Base-by-base conservation (phyloP, 2,113 vertebrate species). In the Tinamus guttatus region DNA sequence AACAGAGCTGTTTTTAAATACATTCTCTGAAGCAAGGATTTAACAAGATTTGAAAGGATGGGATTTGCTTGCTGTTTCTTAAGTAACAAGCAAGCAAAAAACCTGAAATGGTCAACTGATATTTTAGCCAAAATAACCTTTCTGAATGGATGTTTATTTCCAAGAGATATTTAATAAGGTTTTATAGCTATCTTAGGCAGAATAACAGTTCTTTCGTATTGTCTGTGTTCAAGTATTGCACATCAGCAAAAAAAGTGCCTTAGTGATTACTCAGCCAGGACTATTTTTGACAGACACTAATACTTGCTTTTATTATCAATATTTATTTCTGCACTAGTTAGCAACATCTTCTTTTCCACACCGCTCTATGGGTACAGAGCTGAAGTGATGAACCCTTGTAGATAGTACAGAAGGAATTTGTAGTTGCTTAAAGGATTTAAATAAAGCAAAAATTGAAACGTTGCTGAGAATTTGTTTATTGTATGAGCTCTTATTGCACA, bases 251-350 rank as follows among this genome's bases (percentile, higher is more conserved):
- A 89, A 41, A 68, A 69, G 0, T 2, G 52, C 1, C 14, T 5
- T 51, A 17, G 25, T 64, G 19, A 73, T 84, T 89, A 51, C 9
- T 74, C 78, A 63, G 13, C 2, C 17, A 70, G 10, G 17, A 87
- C 56, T 88, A n/a, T 81, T 92, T 89, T 63, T 77, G 67, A 59
- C 40, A 85, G 32, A 6, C 83, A 59, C 8, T 60, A 69, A 69
- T 85, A 89, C 13, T 47, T 91, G 9, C 3, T 7, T 79, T 80
- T 76, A 54, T 82, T 74, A 15, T 27, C 32, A 75, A 9, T 20
- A 52, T 52, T 69, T 95, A 28, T 65, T 91, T 69, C 47, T 3
- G 5, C 83, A 32, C 6, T 15, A 83, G 3, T 69, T 84, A 82
- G n/a, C 38, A 32, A 43, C 41, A 9, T 36, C 32, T 38, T 59